A percentile compares a stretch with the other conserved stretches of the same genome.
Conservation (phyloP, 2,113 vertebrate species). For the Dendrocopos noguchii region DNA sequence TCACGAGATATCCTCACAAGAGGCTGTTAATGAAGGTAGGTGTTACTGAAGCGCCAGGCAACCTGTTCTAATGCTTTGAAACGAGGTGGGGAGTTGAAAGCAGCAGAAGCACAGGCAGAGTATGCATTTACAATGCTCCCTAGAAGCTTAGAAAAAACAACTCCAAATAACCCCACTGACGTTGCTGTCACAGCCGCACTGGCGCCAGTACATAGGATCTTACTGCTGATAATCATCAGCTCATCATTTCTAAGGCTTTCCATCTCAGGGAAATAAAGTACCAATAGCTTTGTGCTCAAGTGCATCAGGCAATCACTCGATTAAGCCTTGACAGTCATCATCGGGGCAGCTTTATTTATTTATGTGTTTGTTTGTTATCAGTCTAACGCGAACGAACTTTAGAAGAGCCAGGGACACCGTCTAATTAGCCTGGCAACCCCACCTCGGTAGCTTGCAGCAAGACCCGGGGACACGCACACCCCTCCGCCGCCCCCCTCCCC, state of each 20-base stretch:
- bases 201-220: background rate
- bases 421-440: background rate
- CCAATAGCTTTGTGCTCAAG: background rate
- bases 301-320: accelerated
- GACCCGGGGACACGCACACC: background rate
- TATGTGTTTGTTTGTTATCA: background rate
- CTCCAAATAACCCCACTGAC: background rate
- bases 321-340: background rate
- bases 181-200: background rate
- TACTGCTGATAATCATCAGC: background rate
- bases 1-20: background rate
- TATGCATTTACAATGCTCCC: background rate
- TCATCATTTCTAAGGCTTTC: background rate
- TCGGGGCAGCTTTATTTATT: background rate
- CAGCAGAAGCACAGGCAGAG: background rate
- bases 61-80: accelerated
- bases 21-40: background rate
- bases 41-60: background rate
- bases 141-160: background rate
- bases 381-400: background rate
- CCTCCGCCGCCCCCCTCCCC: background rate
- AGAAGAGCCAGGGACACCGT: background rate
- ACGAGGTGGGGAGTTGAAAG: background rate
- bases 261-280: background rate
- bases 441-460: too few relatives aligned